Conservation (phyloP, 37 sponge, comb jelly and placozoan genomes). For the Diacarnus erythraeanus region DNA sequence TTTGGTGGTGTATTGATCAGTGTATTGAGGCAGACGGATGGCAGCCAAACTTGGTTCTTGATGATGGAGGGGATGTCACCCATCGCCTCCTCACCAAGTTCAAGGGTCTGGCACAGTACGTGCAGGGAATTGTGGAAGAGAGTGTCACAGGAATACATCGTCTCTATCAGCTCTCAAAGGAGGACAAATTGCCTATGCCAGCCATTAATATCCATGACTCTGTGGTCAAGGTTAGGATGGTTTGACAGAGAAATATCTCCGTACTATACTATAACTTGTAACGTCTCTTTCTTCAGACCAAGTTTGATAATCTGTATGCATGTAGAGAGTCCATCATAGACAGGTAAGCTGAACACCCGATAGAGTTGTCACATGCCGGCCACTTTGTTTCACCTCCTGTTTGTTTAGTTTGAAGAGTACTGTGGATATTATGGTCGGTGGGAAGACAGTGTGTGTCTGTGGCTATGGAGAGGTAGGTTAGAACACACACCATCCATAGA, state of each 20-base stretch:
- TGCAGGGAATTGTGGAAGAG: constrained; percentile 88
- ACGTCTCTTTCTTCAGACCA: constrained; percentile 49
- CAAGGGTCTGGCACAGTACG: constrained; percentile 58
- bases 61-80: constrained; percentile 94
- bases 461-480: constrained; percentile 90
- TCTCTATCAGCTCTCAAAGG: constrained; percentile 85
- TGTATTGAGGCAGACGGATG: constrained; percentile 64
- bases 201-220: constrained; percentile 93
- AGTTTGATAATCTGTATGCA: constrained; percentile 90
- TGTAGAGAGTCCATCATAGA: constrained; percentile 84
- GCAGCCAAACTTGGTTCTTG: constrained; percentile 79
- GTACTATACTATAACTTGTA: neutral
- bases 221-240: constrained; percentile 70
- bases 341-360: constrained; percentile 39
- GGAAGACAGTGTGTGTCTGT: constrained; percentile 73
- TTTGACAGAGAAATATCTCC: neutral
- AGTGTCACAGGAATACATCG: constrained; percentile 85
- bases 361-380: neutral
- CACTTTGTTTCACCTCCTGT: neutral
- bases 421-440: constrained; percentile 86
- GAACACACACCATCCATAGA: neutral
- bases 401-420: constrained; percentile 66
- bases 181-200: constrained; percentile 73
- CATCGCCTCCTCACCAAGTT: constrained; percentile 71
- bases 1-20: constrained; percentile 97